Evolutionary conservation across 2,888 invertebrate species (phyloP).

Genomic region (Ganaspis brasiliensis): DNA sequence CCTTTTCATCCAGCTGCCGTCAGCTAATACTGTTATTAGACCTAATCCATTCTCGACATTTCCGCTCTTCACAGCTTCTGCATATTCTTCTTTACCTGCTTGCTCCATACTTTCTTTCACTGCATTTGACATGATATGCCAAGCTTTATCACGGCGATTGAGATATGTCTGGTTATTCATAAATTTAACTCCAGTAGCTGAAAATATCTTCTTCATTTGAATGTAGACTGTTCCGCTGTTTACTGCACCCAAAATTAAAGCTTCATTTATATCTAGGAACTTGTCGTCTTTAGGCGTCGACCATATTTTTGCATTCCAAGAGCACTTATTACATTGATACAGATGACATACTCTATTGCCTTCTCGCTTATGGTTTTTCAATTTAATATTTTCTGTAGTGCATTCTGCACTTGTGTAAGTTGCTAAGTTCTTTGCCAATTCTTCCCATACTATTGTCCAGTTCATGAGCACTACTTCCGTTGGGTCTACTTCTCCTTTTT

Average conservation of each 20-base stretch:
- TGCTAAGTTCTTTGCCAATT: background rate
- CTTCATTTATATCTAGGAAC: background rate
- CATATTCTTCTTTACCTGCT: background rate
- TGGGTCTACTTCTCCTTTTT: background rate
- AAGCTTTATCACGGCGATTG: too few relatives aligned
- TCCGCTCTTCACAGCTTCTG: background rate
- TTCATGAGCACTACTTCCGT: background rate
- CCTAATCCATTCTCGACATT: background rate
- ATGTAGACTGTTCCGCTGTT: background rate
- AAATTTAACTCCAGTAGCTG: too few relatives aligned
- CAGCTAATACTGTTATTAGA: background rate
- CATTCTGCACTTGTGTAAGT: background rate
- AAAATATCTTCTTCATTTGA: background rate
- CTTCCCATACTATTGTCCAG: background rate
- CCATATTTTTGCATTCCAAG: background rate
- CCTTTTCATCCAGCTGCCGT: too few relatives aligned
- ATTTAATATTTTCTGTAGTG: background rate
- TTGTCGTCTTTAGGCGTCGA: background rate
- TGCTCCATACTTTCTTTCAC: constrained; percentile 1
- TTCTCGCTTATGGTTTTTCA: too few relatives aligned
- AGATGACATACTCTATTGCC: too few relatives aligned
- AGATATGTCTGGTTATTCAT: too few relatives aligned
- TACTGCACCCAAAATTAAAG: background rate
- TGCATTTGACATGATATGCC: too few relatives aligned
- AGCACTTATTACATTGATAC: too few relatives aligned